Conservation (phyloP, 2,888 invertebrate species). For the Lasioglossum malachurum region DNA sequence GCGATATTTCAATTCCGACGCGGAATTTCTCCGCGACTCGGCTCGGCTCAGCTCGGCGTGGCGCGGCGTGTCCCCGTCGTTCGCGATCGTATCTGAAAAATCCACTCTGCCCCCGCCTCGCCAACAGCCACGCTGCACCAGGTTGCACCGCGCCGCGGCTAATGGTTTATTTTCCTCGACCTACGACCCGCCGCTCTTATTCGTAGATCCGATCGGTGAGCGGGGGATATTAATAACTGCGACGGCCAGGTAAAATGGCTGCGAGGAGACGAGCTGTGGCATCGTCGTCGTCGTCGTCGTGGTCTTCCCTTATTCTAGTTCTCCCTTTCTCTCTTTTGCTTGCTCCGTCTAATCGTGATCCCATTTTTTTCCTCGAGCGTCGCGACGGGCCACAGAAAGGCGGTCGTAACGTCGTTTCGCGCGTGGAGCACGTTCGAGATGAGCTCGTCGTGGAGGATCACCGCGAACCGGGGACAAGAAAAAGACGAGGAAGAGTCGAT, state of each 20-base stretch:
- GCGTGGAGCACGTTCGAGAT: slow-evolving; percentile 58
- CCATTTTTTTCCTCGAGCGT: slow-evolving; percentile 34
- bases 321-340: not conserved
- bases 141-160: not conserved
- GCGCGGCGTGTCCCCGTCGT: slow-evolving; percentile 16
- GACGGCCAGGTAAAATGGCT: slow-evolving; percentile 32
- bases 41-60: not conserved
- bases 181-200: slow-evolving; percentile 44
- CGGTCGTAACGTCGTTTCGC: slow-evolving; percentile 71
- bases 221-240: slow-evolving; percentile 56
- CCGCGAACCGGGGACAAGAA: slow-evolving; percentile 41
- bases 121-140: not conserved
- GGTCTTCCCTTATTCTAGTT: not conserved
- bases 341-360: slow-evolving; percentile 47
- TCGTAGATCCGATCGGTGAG: slow-evolving; percentile 53
- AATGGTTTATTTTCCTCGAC: slow-evolving; percentile 42
- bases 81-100: slow-evolving; percentile 50
- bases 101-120: slow-evolving; percentile 1
- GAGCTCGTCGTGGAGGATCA: slow-evolving; percentile 37
- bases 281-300: not conserved
- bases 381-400: slow-evolving; percentile 51
- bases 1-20: slow-evolving; percentile 54
- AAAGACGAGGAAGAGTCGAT: slow-evolving; percentile 61
- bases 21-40: slow-evolving; percentile 36
- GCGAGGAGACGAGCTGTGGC: not conserved